A percentile compares a stretch with the other conserved stretches of the same genome.
These are phyloP conservation scores for Theocolax elegans DNA, from an alignment of 1,140 invertebrate species.

Conservation along the genomic window DNA sequence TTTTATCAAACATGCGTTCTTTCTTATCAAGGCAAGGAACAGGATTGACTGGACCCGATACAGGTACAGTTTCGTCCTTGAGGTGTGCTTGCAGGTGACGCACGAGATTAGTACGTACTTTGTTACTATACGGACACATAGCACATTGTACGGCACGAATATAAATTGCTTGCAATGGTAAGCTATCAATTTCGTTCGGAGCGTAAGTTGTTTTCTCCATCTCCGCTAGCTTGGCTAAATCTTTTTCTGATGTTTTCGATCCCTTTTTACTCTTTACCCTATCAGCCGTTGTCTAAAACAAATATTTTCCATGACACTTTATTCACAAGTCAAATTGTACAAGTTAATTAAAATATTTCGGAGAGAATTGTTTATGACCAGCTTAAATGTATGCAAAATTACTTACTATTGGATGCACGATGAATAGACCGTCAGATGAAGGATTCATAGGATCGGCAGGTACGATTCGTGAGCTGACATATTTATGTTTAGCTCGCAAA, in stretches of 20 bases:
- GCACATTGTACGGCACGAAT: constrained; percentile 73
- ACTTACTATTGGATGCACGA: constrained; percentile 65
- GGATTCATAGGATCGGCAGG: constrained; percentile 69
- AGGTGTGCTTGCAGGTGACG: constrained; percentile 78
- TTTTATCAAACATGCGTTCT: constrained; percentile 85
- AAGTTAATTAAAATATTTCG: too few relatives aligned
- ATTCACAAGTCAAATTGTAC: too few relatives aligned
- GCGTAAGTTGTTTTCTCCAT: constrained; percentile 64
- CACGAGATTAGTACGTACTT: constrained; percentile 80
- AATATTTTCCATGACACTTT: too few relatives aligned
- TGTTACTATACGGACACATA: constrained; percentile 76
- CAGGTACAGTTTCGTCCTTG: constrained; percentile 70
- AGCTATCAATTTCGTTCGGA: constrained; percentile 72
- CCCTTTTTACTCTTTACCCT: constrained; percentile 30
- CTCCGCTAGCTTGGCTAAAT: constrained; percentile 47
- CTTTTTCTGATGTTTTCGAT: constrained; percentile 51
- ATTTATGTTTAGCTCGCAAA: constrained; percentile 70
- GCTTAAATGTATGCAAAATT: too few relatives aligned
- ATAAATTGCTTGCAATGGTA: constrained; percentile 76
- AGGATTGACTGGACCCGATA: constrained; percentile 78
- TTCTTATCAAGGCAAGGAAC: constrained; percentile 82
- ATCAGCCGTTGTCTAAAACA: constrained; percentile 21
- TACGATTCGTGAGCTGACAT: constrained; percentile 58
- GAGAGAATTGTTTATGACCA: too few relatives aligned
- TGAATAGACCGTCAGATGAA: constrained; percentile 68